Conservation (phyloP, 1,140 invertebrate genomes). For the Pseudomyrmex flavicornis region DNA sequence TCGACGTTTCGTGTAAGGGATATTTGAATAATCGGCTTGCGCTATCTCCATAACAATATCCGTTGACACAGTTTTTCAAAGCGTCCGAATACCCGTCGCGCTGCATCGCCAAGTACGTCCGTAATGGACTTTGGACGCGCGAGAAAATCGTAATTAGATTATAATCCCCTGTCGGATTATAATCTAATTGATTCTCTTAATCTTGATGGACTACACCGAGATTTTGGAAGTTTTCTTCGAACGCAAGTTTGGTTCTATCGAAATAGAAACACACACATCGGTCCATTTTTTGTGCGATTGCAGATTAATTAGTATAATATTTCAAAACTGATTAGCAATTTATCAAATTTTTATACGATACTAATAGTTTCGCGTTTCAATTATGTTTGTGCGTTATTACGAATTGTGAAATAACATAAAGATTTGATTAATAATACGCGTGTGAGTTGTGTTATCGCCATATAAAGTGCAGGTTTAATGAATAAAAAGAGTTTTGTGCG, state of each 20-base stretch:
- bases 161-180: slow-evolving; percentile 48
- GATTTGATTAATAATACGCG: neutral
- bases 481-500: too few relatives aligned
- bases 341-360: slow-evolving; percentile 12
- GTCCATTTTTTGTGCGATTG: neutral
- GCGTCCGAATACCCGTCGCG: neutral
- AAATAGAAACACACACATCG: neutral
- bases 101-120: neutral
- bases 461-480: too few relatives aligned
- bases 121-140: slow-evolving; percentile 10
- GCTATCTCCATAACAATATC: slow-evolving; percentile 66
- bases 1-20: slow-evolving; percentile 71
- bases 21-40: slow-evolving; percentile 67
- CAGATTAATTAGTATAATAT: slow-evolving; percentile 25
- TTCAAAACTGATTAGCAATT: neutral
- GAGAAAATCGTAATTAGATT: slow-evolving; percentile 61
- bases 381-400: neutral
- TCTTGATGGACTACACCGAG: neutral
- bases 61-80: slow-evolving; percentile 62
- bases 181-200: too few relatives aligned
- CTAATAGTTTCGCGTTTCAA: neutral
- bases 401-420: neutral
- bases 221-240: slow-evolving; percentile 4
- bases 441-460: too few relatives aligned
- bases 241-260: neutral